Evolutionary conservation across 2,113 vertebrate genomes (phyloP), one percentile per base, ranked within the genome.

Genomic region (Poecile atricapillus): DNA sequence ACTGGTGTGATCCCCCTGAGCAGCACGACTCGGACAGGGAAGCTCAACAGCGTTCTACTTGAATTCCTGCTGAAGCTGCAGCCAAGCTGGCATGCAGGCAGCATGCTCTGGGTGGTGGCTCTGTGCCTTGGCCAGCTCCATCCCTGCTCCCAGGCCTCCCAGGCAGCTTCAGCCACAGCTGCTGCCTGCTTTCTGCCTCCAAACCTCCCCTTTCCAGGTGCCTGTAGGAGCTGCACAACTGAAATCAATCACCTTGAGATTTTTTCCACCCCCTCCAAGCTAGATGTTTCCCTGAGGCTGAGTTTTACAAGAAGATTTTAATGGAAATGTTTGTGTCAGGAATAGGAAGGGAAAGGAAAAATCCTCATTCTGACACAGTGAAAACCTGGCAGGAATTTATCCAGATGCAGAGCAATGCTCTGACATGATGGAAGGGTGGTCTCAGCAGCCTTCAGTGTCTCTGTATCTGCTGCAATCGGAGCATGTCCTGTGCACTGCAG

Each of bases 291-390:
- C 49, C 65, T 22, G 33, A 68, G 49, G 63, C 73, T 77, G 71
- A 41, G 27, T 20, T 65, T 90, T 92, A 50, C 2, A 4, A 49
- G 49, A 76, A 71, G 15, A 19, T 59, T 78, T 90, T 35, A 79
- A 53, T 46, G 23, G 83, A 64, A 93, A 47, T 2, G 2, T 62
- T 67, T 28, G 8, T 2, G 0, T 75, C 52, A 56, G 49, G 17
- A 74, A 39, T 9, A 9, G 53, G 59, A 83, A 78, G 30, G n/a
- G 86, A 96, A 97, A 95, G 81, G 83, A 91, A 70, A 67, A 49
- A 27, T 17, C n/a, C 74, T 92, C 22, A 24, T 78, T 96, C 92
- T 78, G 68, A 78, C 68, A 76, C 89, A 60, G n/a, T 86, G 73
- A 70, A 95, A 95, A 85, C 3, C 47, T 44, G 41, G 55, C 60